Base-by-base conservation (phyloP, 2,888 invertebrate species). In the Pimpla rufipes region DNA sequence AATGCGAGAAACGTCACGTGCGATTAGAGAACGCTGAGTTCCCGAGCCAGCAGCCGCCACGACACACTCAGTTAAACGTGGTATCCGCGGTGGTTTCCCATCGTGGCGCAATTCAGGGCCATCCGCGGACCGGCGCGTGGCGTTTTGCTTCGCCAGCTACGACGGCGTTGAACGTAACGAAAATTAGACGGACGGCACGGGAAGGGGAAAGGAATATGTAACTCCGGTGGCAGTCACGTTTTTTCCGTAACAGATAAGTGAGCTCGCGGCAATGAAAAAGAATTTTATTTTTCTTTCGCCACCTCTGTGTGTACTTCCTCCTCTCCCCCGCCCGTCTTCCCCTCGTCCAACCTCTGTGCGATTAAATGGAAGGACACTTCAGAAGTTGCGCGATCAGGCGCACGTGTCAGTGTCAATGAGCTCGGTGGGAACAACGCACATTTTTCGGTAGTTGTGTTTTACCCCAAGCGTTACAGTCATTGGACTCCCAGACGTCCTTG, bases 331-430 rank as follows among this genome's bases (percentile, higher is more conserved):
- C 16, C 42, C 11, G n/a, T 35, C 21, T 42, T 10, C 23, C 21
- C 45, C 35, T 64, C 29, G 37, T n/a, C n/a, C n/a, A n/a, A n/a
- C 55, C 23, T 16, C 18, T 21, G 23, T 35, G n/a, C 18, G 8
- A 57, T 18, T 42, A 45, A 13, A 57, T 18, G 66, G 66, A 76
- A 76, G 57, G 57, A 55, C 55, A 45, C 16, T 40, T 47, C n/a
- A 42, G 42, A 55, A 23, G 40, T 37, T 10, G 50, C 57, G 18
- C 16, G 81, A 79, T 68, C 77, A 81, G 82, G 85, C 83, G 87
- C 88, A 86, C 88, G 87, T 88, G 87, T 71, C 86, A 81, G 85
- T 88, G 88, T 86, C 87, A 89, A 89, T 88, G 88, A 89, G 88
- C 89, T 88, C 85, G 52, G n/a, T 40, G 29, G 13, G 13, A 67